These are phyloP conservation scores for Eilema depressum DNA, from an alignment of 2,888 invertebrate genomes.

Conservation along the genomic window DNA sequence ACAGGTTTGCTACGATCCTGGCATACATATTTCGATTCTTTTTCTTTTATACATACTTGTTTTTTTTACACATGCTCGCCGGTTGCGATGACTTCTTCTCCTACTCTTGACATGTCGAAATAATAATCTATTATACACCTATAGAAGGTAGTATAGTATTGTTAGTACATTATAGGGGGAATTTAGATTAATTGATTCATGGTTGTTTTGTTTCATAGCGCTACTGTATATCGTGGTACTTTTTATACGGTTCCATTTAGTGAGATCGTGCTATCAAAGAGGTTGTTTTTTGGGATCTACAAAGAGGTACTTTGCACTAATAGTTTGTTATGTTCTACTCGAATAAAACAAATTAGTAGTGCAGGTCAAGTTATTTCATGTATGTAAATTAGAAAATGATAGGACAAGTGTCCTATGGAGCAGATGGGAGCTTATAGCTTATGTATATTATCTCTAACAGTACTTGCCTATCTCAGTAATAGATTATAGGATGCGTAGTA, in stretches of 20 bases:
- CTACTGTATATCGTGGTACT: not conserved
- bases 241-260: not conserved
- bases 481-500: conserved; percentile 60
- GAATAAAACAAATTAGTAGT: too few species aligned
- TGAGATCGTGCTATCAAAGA: not conserved
- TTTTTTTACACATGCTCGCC: too few species aligned
- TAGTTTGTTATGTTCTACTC: not conserved
- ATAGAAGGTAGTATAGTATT: too few species aligned
- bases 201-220: not conserved
- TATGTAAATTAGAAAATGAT: not conserved
- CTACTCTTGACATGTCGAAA: too few species aligned
- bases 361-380: not conserved
- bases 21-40: too few species aligned
- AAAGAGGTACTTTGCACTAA: not conserved
- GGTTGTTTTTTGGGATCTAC: not conserved
- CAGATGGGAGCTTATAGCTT: not conserved
- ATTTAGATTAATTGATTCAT: not conserved
- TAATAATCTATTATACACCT: too few species aligned
- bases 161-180: too few species aligned
- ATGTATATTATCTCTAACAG: conserved; percentile 12
- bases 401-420: too few species aligned
- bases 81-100: too few species aligned
- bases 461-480: conserved; percentile 23
- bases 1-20: too few species aligned
- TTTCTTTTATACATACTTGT: too few species aligned